Conservation (phyloP, 2,888 invertebrate species). For the Nematopogon swammerdamellus region DNA sequence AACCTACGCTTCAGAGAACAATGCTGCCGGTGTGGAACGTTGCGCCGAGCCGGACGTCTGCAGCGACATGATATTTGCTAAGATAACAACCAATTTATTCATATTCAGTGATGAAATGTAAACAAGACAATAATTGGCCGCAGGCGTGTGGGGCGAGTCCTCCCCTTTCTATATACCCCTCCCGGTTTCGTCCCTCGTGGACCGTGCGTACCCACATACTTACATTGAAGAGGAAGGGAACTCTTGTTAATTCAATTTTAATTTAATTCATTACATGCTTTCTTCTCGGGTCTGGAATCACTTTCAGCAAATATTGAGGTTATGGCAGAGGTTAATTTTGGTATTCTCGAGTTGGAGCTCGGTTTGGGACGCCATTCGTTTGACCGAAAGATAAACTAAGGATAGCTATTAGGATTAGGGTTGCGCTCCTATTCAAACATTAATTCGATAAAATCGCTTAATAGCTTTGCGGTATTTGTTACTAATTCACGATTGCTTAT, state of each 20-base stretch:
- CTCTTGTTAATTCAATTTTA: not conserved
- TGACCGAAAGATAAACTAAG: too few species aligned
- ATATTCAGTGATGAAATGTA: slow-evolving; percentile 54
- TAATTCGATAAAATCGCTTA: too few species aligned
- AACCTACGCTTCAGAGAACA: too few species aligned
- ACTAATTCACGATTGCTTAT: too few species aligned
- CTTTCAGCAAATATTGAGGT: not conserved
- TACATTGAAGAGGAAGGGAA: not conserved
- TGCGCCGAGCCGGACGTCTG: too few species aligned
- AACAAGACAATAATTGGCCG: slow-evolving; percentile 56
- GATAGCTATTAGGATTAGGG: too few species aligned
- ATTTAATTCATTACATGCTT: not conserved
- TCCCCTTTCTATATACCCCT: not conserved
- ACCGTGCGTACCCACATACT: not conserved
- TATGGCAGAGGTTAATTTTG: not conserved
- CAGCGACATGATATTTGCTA: slow-evolving; percentile 28
- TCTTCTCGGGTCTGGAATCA: not conserved
- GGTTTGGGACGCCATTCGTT: too few species aligned
- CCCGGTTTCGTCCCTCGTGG: not conserved
- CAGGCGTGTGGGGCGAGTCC: slow-evolving; percentile 40
- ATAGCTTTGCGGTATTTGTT: too few species aligned
- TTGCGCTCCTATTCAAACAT: too few species aligned
- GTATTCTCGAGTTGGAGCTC: too few species aligned
- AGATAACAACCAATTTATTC: slow-evolving; percentile 57
- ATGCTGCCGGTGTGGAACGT: too few species aligned